Percentiles rank a stretch among this genome's conserved stretches.
These are phyloP conservation scores for Rhombomys opimus DNA, from an alignment of 2,113 vertebrate genomes.

Conservation along the genomic window DNA sequence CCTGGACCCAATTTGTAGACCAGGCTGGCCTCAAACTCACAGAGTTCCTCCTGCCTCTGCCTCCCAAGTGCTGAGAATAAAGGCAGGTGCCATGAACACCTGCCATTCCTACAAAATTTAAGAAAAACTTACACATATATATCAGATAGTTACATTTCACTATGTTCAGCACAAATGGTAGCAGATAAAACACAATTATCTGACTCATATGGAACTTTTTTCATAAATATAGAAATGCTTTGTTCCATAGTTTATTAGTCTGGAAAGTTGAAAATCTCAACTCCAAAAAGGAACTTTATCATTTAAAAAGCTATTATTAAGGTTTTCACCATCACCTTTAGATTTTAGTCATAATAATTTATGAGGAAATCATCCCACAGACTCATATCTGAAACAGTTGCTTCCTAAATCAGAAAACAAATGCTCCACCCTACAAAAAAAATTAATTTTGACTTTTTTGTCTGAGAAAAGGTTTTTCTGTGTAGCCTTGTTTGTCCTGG, in stretches of 20 bases:
- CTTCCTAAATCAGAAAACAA: slow-evolving; percentile 58
- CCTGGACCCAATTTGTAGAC: too few species aligned
- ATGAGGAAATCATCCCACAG: not conserved
- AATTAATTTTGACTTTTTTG: not conserved
- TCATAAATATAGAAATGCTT: not conserved
- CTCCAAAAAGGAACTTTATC: not conserved
- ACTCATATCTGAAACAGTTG: not conserved
- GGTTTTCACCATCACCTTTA: slow-evolving; percentile 4
- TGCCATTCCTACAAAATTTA: slow-evolving; percentile 18
- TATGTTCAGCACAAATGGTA: not conserved
- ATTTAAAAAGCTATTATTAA: slow-evolving; percentile 21
- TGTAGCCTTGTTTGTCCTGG: too few species aligned
- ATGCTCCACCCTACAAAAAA: slow-evolving; percentile 6
- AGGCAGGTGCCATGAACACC: too few species aligned
- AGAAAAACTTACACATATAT: not conserved
- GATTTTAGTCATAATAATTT: slow-evolving; percentile 36
- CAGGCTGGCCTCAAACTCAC: too few species aligned
- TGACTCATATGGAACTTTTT: not conserved
- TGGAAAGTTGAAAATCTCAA: not conserved
- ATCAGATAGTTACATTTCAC: not conserved
- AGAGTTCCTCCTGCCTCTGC: too few species aligned
- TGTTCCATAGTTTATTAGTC: not conserved
- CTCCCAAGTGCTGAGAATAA: too few species aligned
- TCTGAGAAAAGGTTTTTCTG: too few species aligned
- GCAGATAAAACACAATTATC: slow-evolving; percentile 17